Evolutionary conservation across 2,797 vertebrate species (phyloP).

Genomic region (Podarcis siculus): DNA sequence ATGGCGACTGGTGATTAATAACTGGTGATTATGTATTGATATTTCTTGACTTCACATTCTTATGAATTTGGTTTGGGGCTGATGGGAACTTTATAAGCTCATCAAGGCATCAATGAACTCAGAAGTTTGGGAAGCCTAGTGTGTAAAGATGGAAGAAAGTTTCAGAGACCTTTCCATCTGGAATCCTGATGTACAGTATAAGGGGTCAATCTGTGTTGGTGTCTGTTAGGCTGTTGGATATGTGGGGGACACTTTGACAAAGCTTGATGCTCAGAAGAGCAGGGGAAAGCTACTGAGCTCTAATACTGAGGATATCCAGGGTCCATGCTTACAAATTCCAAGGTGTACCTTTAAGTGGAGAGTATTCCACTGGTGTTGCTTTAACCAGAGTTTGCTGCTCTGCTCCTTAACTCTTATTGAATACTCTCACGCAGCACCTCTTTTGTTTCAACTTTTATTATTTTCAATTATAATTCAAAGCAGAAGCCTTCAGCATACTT

Average conservation of each 20-base stretch:
- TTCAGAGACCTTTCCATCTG: not conserved
- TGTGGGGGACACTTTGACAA: no score
- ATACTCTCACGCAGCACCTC: not conserved
- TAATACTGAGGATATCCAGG: not conserved
- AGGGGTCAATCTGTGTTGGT: not conserved
- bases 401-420: not conserved
- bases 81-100: no score
- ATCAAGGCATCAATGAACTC: no score
- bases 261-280: no score
- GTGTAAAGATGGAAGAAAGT: not conserved
- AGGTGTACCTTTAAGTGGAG: no score
- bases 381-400: not conserved
- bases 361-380: not conserved
- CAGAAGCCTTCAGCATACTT: conserved; percentile 9
- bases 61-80: no score
- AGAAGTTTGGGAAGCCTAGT: no score
- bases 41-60: no score
- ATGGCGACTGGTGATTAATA: no score
- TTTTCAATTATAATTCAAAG: not conserved
- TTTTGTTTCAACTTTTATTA: not conserved
- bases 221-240: not conserved
- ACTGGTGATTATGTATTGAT: no score
- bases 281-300: no score
- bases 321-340: not conserved
- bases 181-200: not conserved